Conservation (phyloP, 2,888 invertebrate species). For the Troides oblongomaculatus region DNA sequence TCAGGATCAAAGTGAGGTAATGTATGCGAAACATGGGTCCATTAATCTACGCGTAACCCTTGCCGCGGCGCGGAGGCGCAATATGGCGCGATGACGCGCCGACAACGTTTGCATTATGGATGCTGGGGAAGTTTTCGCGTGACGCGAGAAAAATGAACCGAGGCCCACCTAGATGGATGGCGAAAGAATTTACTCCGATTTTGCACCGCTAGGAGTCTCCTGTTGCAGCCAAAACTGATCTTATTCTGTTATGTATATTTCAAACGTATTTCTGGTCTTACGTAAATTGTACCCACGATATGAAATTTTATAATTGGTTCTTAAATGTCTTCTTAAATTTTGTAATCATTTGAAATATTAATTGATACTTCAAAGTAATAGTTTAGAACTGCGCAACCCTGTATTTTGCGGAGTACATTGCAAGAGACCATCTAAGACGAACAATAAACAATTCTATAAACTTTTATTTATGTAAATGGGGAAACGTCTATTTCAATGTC, state of each 20-base stretch:
- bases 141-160: slow-evolving; percentile 79
- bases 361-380: too few species aligned
- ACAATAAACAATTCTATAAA: too few species aligned
- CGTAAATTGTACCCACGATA: too few species aligned
- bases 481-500: too few species aligned
- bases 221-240: not conserved
- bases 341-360: too few species aligned
- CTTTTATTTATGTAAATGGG: too few species aligned
- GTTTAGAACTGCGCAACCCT: too few species aligned
- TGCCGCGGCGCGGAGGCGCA: slow-evolving; percentile 48
- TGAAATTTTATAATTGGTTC: too few species aligned
- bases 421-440: too few species aligned
- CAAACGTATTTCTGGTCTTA: too few species aligned
- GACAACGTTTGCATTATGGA: slow-evolving; percentile 76
- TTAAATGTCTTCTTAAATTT: too few species aligned
- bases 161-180: slow-evolving; percentile 63
- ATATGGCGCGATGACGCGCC: slow-evolving; percentile 76
- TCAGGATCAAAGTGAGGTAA: slow-evolving; percentile 33
- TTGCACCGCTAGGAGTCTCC: slow-evolving; percentile 30
- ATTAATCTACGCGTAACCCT: slow-evolving; percentile 65
- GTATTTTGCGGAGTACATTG: too few species aligned
- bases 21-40: slow-evolving; percentile 43
- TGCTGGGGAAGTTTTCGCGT: slow-evolving; percentile 67
- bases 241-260: not conserved
- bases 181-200: slow-evolving; percentile 60